These are phyloP conservation scores for Papilio dardanus DNA, from an alignment of 1,140 invertebrate species.

Conservation along the genomic window DNA sequence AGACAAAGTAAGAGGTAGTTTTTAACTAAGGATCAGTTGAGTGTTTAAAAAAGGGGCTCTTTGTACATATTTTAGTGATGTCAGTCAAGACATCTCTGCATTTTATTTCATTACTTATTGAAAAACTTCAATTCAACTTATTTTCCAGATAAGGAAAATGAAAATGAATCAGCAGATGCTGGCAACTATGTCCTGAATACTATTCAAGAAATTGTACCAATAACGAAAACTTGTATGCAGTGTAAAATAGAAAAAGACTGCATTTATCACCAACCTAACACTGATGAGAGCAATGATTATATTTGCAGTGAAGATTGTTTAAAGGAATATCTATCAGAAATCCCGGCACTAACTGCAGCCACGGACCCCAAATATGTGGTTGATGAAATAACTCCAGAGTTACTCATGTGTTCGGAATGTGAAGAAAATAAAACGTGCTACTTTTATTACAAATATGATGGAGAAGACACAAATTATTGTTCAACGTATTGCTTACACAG, in stretches of 20 bases:
- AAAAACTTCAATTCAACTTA: constrained; percentile 32
- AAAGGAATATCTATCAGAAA: constrained; percentile 52
- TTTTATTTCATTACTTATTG: too few relatives aligned
- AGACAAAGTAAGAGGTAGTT: too few relatives aligned
- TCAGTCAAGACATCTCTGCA: too few relatives aligned
- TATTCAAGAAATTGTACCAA: constrained; percentile 66
- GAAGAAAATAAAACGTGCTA: constrained; percentile 79
- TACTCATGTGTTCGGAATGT: constrained; percentile 74
- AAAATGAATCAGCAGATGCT: constrained; percentile 56
- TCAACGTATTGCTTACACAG: constrained; percentile 81
- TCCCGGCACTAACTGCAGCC: constrained; percentile 62
- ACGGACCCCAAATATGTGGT: constrained; percentile 71
- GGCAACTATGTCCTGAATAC: constrained; percentile 49
- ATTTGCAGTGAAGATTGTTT: constrained; percentile 67
- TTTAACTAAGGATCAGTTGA: too few relatives aligned
- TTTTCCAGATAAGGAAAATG: constrained; percentile 72
- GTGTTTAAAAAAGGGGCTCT: too few relatives aligned
- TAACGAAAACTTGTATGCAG: constrained; percentile 61
- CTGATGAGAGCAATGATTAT: constrained; percentile 62
- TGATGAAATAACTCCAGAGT: constrained; percentile 68
- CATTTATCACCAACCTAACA: constrained; percentile 51
- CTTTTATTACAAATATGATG: constrained; percentile 82
- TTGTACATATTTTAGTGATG: too few relatives aligned
- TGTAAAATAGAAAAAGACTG: constrained; percentile 62
- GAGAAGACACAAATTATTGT: constrained; percentile 81